Base-by-base conservation (phyloP, 2,888 invertebrate genomes). In the Bhutanitis thaidina region DNA sequence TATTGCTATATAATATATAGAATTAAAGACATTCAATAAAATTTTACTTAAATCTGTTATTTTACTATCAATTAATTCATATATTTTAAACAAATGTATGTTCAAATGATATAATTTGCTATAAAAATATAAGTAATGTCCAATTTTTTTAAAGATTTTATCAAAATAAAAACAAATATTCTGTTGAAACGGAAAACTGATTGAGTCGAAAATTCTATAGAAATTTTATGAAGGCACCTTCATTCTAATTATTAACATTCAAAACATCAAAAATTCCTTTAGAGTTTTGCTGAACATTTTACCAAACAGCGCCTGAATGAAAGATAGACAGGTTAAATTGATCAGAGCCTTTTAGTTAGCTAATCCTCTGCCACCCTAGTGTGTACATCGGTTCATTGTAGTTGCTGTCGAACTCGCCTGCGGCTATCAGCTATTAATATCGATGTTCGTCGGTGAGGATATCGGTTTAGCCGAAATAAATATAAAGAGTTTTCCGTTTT, bases 351-450 rank as follows among this genome's bases (percentile, higher is more conserved):
- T 71, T 66, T 65, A 64, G 65, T 62, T 65, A 65, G 69, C 59
- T 71, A 72, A 77, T 74, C 73, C 68, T 74, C 67, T 71, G 71
- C 69, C 67, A 67, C 67, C 64, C 69, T 69, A 67, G 67, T 69
- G 67, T 64, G 63, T 60, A 56, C 60, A 53, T 29, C 58, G 55
- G 59, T 58, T 56, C 53, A 57, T 55, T 58, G 59, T 60, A 59
- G 62, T 61, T 56, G 59, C 57, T 67, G 64, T 67, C 69, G 69
- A 67, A 61, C 66, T 63, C 65, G 68, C 74, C 64, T 54, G 61
- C 54, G 65, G 74, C 71, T 71, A 77, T 76, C 73, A 68, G 55
- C 57, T 59, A 71, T 77, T 74, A 74, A 72, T 71, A 67, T 67
- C 74, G 41, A n/a, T 34, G 43, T 32, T 37, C 72, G 71, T 76